Evolutionary conservation across 2,888 invertebrate genomes (phyloP), one percentile per base, ranked within the genome.

Genomic region (Coelopa pilipes): DNA sequence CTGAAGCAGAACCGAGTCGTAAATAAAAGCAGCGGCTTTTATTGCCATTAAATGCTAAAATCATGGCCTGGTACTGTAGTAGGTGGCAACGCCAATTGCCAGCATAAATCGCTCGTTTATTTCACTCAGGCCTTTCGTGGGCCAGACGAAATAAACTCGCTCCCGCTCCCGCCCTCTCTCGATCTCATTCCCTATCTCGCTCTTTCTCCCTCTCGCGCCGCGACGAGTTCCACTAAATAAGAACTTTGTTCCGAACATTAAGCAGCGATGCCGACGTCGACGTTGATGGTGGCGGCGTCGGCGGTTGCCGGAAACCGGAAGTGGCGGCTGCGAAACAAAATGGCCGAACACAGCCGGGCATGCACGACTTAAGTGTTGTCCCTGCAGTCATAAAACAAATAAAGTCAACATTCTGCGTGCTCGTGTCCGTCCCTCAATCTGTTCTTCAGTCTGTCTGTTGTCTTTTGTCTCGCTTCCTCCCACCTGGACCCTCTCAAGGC

Each of bases 341-440:
- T 19, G 5, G 21, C 17, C 57, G 57, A 19, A 17, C 57, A 57
- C 11, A 19, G 57, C n/a, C n/a, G 5, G 53, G 19, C 9, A 19
- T 57, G 57, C 57, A 19, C 17, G 57, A 17, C 19, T 34, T 74
- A 78, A 77, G 78, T 67, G 72, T 77, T 73, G 70, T 69, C 53
- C 53, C 53, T 50, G 1, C 34, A 50, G 53, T 15, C 7, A 53
- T 53, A 68, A 78, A 72, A 76, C 73, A 74, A 50, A 50, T 67
- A 47, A 76, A 76, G 67, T 60, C 68, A 15, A 1, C 2, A 68
- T 49, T 21, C 59, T 69, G 34, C 34, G 34, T 34, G 34, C 34
- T 34, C 34, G 34, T 34, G 34, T 34, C 34, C 7, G 34, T 34
- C 34, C 34, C 7, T 34, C 34, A 4, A 2, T 34, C 34, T 34